A percentile compares a stretch with the other conserved stretches of the same genome.
These are phyloP conservation scores for Xanthorhoe spadicearia DNA, from an alignment of 2,888 invertebrate species.

Conservation along the genomic window DNA sequence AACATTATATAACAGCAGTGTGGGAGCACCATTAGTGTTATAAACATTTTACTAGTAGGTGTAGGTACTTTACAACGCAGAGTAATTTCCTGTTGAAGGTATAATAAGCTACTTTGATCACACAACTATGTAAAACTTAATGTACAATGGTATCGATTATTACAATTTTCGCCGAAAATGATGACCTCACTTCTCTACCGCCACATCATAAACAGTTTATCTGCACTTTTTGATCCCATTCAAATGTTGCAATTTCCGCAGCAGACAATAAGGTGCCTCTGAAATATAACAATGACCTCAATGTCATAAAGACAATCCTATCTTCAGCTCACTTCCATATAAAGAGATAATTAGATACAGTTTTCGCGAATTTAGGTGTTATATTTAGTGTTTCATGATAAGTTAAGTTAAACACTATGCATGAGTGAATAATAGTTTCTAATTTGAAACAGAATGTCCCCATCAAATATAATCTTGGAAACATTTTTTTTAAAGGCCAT, in stretches of 20 bases:
- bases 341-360: slow-evolving; percentile 52
- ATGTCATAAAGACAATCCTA: slow-evolving; percentile 56
- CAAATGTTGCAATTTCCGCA: slow-evolving; percentile 54
- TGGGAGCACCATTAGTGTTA: too few relatives aligned
- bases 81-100: slow-evolving; percentile 46
- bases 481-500: too few relatives aligned
- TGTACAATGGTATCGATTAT: neutral
- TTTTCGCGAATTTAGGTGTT: slow-evolving; percentile 35
- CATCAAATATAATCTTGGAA: too few relatives aligned
- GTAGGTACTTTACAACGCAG: slow-evolving; percentile 52
- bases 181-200: too few relatives aligned
- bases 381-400: slow-evolving; percentile 27
- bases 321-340: slow-evolving; percentile 49
- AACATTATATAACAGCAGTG: too few relatives aligned
- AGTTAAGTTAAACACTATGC: slow-evolving; percentile 3
- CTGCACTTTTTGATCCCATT: slow-evolving; percentile 28
- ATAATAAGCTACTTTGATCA: neutral
- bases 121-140: neutral
- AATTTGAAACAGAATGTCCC: neutral
- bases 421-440: slow-evolving; percentile 1
- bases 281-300: slow-evolving; percentile 58
- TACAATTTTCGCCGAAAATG: too few relatives aligned
- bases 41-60: slow-evolving; percentile 47
- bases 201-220: neutral
- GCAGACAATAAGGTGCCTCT: slow-evolving; percentile 52